Evolutionary conservation across 1,140 invertebrate species (phyloP).

Genomic region (Lepidostoma basale): DNA sequence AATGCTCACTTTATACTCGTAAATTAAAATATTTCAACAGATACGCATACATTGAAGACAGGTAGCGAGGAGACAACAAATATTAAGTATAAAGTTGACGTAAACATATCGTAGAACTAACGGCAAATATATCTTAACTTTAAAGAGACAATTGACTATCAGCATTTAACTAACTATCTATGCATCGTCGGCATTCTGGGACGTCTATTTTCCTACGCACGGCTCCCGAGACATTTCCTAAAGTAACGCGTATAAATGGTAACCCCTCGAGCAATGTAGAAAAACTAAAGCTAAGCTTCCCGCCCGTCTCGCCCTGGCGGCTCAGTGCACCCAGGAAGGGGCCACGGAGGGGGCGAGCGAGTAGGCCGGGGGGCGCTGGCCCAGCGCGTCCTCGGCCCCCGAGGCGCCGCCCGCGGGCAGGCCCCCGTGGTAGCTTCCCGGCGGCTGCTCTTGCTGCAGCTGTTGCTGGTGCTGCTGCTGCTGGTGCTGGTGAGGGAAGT

Average conservation of each 20-base stretch:
- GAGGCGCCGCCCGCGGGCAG: conserved; percentile 25
- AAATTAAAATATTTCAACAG: background rate
- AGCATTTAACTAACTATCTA: conserved; percentile 45
- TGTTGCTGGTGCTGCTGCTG: conserved; percentile 42
- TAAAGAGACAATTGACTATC: conserved; percentile 46
- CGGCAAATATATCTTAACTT: conserved; percentile 38
- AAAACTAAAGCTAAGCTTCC: conserved; percentile 34
- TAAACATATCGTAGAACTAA: conserved; percentile 40
- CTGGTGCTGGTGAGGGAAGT: conserved; percentile 69
- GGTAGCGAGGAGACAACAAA: conserved; percentile 25
- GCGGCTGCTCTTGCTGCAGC: conserved; percentile 19
- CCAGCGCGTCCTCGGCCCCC: conserved; percentile 25
- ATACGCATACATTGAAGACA: conserved; percentile 31
- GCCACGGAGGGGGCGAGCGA: conserved; percentile 38
- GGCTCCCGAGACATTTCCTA: conserved; percentile 34
- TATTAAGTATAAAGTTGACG: conserved; percentile 38
- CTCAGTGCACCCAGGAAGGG: conserved; percentile 47
- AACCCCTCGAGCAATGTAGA: conserved; percentile 43
- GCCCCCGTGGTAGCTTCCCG: conserved; percentile 24
- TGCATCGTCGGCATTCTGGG: conserved; percentile 17
- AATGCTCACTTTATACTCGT: background rate
- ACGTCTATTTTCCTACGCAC: conserved; percentile 34
- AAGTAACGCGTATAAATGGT: conserved; percentile 37
- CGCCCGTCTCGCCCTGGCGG: too few relatives aligned
- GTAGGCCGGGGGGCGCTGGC: conserved; percentile 35